Base-by-base conservation (phyloP, 2,797 vertebrate species). In the Cirrhinus molitorella region DNA sequence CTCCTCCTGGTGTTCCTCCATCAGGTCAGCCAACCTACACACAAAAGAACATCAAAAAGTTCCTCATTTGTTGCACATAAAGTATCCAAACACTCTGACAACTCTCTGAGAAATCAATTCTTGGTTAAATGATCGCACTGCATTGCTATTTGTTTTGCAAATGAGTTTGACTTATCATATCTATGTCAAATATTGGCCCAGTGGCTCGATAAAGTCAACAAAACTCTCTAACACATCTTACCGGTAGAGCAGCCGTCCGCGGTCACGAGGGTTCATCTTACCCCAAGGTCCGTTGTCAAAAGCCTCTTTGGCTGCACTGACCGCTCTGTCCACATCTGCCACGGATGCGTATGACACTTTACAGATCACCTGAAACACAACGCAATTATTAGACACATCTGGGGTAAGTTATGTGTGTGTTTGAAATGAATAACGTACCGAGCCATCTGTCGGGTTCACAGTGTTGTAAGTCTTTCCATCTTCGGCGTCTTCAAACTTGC, bases 251-350 rank as follows among this genome's bases (percentile, higher is more conserved):
- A 99, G 79, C 21, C 86, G 93, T 28, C 97, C 97, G 90, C 96
- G 94, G 87, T 99, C 97, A 85, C 98, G 93, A 0, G 97, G 96
- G 85, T 97, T 99, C 97, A 99, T 99, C 90, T 66, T 95, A 81
- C 97, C 95, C 98, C 98, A 99, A 80, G 97, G 96, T 0, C 98
- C 98, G 0, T 91, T 92, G 49, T 97, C 95, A 90, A 95, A 99
- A 5, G 98, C 98, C 19, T 98, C 95, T 90, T 98, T 99, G 25
- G 97, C 98, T 21, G 97, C 97, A 13, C 96, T 95, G 71, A 99
- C 98, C 0, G 98, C 97, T 70, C 94, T 95, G 90, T 99, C 97
- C 63, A 99, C 97, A 51, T 99, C 98, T 17, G 86, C 95, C 89
- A 96, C 87, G 0, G 98, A 97, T 63, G 97, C 94, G 10, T 95